Evolutionary conservation across 2,113 vertebrate species (phyloP), one percentile per base, ranked within the genome.

Genomic region (Lates calcarifer): DNA sequence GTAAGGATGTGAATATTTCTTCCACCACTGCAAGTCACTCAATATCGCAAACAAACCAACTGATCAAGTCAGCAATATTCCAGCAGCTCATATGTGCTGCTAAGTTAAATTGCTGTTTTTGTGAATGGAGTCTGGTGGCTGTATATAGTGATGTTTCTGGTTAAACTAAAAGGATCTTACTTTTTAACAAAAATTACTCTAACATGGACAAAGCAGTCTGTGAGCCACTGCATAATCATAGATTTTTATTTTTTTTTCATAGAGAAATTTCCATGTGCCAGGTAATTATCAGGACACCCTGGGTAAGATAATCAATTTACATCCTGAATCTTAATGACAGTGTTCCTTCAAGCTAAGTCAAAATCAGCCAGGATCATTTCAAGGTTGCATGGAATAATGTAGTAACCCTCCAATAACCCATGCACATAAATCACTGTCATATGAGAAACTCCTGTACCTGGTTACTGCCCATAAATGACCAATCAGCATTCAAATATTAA

Each of bases 381-480:
- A 87, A 37, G 65, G 83, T 75, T 56, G 39, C 35, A 29, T 33
- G 70, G 61, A 77, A 76, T 73, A 63, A 74, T 74, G 65, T 26
- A 73, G 35, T 57, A 17, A 37, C 41, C 26, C 45, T 41, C n/a
- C 17, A 41, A 57, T 15, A 68, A 9, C 51, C 55, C 35, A 0
- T 2, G 33, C 61, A 0, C n/a, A 86, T 86, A 69, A 86, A 86
- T 86, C 73, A 82, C 22, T 83, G 86, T 82, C 78, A 68, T n/a
- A 55, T 2, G 12, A 12, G 60, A 55, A 66, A 6, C 18, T 61
- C 61, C 68, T 78, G 43, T 56, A 51, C 62, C 58, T 53, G n/a
- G 39, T 60, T 60, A 29, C 69, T 61, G 66, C 49, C 75, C 47
- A 6, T 24, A 86, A 80, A 61, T 78, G 64, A 67, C 81, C 85